These are phyloP conservation scores for Brachypalpus laphriformis DNA, from an alignment of 2,888 invertebrate genomes.

Conservation along the genomic window DNA sequence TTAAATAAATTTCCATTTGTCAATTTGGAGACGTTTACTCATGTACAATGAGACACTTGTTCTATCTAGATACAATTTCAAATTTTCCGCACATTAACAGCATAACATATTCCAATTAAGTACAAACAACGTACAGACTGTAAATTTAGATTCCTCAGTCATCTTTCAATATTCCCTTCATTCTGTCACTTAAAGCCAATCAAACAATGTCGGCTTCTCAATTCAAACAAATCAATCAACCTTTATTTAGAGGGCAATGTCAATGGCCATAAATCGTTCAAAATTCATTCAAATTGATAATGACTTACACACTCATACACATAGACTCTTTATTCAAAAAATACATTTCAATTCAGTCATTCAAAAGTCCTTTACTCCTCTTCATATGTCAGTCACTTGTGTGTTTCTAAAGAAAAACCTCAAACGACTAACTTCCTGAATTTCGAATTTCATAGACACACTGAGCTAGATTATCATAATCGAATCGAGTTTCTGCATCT, in stretches of 20 bases:
- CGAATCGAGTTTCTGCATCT: background rate
- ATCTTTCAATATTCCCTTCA: background rate
- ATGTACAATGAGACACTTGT: background rate
- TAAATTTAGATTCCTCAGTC: background rate
- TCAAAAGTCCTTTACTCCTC: slow-evolving; percentile 13
- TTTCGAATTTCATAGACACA: background rate
- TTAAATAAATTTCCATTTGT: slow-evolving; percentile 4
- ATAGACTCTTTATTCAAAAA: background rate
- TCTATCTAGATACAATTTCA: background rate
- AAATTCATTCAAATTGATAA: background rate
- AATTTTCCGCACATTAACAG: background rate
- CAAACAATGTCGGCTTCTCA: background rate
- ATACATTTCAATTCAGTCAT: too few relatives aligned
- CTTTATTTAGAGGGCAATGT: slow-evolving; percentile 7
- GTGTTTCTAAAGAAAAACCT: background rate
- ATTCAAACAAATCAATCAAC: slow-evolving; percentile 13
- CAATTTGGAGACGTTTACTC: background rate
- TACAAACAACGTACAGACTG: background rate
- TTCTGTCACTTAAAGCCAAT: slow-evolving; percentile 26
- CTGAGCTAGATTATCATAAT: background rate
- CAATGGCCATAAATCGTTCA: slow-evolving; percentile 28
- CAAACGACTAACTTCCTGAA: background rate
- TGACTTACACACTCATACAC: background rate
- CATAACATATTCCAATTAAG: background rate
- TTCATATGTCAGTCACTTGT: slow-evolving; percentile 34